phyloP scores from a whole-genome alignment of 2,113 vertebrate genomes.

The Albula glossodonta region DNA sequence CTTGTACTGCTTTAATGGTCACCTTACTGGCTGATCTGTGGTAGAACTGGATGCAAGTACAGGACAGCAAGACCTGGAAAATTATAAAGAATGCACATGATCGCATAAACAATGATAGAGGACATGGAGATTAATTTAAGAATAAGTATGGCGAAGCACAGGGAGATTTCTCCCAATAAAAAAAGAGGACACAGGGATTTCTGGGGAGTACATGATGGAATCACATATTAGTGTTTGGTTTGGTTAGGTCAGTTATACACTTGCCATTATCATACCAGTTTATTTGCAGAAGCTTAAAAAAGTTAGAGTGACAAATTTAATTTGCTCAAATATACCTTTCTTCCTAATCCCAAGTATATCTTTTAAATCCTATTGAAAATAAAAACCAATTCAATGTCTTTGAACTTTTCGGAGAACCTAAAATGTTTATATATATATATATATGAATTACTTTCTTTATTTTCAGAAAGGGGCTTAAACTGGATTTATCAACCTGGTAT shows the following conservation, averaged over 20 bases:
- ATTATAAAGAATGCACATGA: no score
- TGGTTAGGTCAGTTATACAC: background rate
- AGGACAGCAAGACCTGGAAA: background rate
- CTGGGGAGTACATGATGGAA: no score
- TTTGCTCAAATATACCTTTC: background rate
- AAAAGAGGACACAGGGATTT: no score
- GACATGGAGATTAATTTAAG: no score
- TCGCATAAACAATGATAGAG: no score
- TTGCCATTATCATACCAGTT: background rate
- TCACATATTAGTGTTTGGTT: background rate
- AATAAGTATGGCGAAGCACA: no score
- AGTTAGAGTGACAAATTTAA: background rate
- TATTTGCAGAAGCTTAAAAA: background rate
- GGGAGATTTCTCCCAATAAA: no score
- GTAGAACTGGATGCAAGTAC: background rate
- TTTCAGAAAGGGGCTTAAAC: background rate
- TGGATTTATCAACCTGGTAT: background rate
- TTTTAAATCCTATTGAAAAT: conserved; percentile 3
- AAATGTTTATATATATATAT: background rate
- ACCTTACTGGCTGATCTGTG: no score
- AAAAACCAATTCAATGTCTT: no score
- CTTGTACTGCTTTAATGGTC: no score
- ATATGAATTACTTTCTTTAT: background rate
- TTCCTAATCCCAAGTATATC: conserved; percentile 6
- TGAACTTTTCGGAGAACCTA: no score